Evolutionary conservation across 2,888 invertebrate species (phyloP).

Genomic region (Sarcophaga carnaria): DNA sequence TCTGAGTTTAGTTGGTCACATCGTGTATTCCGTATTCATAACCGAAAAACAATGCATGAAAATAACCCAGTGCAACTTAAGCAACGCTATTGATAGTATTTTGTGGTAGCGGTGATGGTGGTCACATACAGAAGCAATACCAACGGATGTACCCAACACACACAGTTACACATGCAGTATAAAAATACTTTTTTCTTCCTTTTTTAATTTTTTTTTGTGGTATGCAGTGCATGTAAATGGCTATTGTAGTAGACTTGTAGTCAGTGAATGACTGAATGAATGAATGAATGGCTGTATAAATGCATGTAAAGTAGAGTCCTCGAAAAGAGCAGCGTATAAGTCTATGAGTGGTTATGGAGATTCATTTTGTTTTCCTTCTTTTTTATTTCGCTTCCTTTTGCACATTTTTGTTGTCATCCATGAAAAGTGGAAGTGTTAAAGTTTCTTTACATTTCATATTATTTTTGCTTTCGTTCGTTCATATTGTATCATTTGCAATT

Average conservation of each 20-base stretch:
- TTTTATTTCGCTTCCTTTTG: neutral
- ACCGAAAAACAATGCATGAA: slow-evolving; percentile 3
- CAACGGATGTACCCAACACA: slow-evolving; percentile 8
- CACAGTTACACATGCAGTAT: neutral
- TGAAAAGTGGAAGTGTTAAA: slow-evolving; percentile 67
- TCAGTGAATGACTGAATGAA: slow-evolving; percentile 20
- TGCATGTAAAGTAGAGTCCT: slow-evolving; percentile 21
- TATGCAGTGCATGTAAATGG: slow-evolving; percentile 27
- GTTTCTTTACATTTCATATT: slow-evolving; percentile 51
- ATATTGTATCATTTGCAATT: neutral
- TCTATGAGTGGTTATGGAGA: slow-evolving; percentile 10
- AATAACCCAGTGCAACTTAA: slow-evolving; percentile 19
- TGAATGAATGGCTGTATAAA: neutral
- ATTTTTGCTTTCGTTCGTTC: neutral
- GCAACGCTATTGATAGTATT: slow-evolving; percentile 43
- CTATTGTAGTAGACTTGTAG: slow-evolving; percentile 16
- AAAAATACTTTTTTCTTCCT: neutral
- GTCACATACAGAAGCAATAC: slow-evolving; percentile 45
- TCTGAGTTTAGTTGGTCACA: slow-evolving; percentile 14
- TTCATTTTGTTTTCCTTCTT: neutral
- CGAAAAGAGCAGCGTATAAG: slow-evolving; percentile 9
- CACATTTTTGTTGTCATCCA: slow-evolving; percentile 13
- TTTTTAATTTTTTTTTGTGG: neutral
- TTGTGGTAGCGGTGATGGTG: slow-evolving; percentile 31
- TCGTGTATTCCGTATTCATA: neutral